A percentile compares a stretch with the other conserved stretches of the same genome.
Conservation (phyloP, 2,113 vertebrate species). For the Crotalus helleri region DNA sequence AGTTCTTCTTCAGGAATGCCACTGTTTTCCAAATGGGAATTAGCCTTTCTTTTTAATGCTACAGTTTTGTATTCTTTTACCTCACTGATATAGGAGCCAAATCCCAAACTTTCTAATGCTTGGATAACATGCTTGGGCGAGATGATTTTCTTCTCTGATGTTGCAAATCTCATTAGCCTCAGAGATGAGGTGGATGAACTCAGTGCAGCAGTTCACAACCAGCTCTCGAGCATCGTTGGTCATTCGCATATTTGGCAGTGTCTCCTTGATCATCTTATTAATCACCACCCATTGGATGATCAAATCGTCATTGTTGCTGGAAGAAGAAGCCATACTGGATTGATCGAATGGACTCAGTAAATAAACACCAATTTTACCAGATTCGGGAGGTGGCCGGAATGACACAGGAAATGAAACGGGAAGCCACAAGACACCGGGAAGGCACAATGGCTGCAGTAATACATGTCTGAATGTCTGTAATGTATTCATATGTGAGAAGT, state of each 20-base stretch:
- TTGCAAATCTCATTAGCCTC: slow-evolving; percentile 99
- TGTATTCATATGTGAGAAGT: slow-evolving; percentile 8
- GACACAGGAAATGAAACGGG: not conserved
- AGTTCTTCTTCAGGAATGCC: slow-evolving; percentile 98
- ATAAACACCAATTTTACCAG: not conserved
- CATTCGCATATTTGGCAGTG: slow-evolving; percentile 93
- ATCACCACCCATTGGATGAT: slow-evolving; percentile 97
- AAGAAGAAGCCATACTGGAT: slow-evolving; percentile 91
- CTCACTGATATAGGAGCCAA: slow-evolving; percentile 95
- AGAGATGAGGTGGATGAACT: slow-evolving; percentile 98
- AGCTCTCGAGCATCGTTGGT: slow-evolving; percentile 96
- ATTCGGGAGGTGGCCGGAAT: not conserved
- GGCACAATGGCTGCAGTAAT: not conserved
- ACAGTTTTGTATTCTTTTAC: slow-evolving; percentile 99
- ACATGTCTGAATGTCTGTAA: not conserved
- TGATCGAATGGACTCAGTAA: not conserved
- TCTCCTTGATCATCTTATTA: slow-evolving; percentile 99
- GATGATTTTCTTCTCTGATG: slow-evolving; percentile 98
- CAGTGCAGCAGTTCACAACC: slow-evolving; percentile 98
- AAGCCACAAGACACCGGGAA: not conserved
- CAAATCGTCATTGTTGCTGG: slow-evolving; percentile 96
- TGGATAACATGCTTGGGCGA: slow-evolving; percentile 92
- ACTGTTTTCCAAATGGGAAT: slow-evolving; percentile 94
- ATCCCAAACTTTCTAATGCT: slow-evolving; percentile 98
- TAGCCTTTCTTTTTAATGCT: slow-evolving; percentile 96